These are phyloP conservation scores for Desoria tigrina DNA, from an alignment of 2,888 invertebrate genomes.

Conservation along the genomic window DNA sequence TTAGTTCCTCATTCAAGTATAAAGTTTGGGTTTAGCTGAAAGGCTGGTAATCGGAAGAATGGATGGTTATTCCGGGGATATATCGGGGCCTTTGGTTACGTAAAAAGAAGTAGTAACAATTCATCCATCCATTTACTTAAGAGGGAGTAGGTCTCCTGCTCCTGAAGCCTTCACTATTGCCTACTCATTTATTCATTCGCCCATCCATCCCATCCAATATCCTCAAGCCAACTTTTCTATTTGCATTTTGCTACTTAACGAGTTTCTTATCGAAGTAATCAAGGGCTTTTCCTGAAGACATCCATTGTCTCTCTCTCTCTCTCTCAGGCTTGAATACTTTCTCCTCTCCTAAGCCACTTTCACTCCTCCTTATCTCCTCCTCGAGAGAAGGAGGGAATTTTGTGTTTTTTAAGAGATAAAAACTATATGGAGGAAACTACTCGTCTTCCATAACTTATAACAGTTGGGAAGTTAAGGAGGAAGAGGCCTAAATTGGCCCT, in stretches of 20 bases:
- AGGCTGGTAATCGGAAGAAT: no score
- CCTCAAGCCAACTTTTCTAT: conserved; percentile 31
- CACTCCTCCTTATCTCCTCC: conserved; percentile 1
- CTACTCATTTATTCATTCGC: conserved; percentile 20
- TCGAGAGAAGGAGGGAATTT: background rate
- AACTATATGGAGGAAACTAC: background rate
- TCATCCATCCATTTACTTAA: background rate
- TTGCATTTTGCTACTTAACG: conserved; percentile 37
- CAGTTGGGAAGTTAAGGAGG: no score
- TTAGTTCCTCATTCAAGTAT: no score
- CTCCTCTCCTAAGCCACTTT: conserved; percentile 6
- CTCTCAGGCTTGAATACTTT: background rate
- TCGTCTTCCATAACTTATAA: background rate
- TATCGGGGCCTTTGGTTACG: no score
- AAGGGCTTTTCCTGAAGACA: conserved; percentile 18
- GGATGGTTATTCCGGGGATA: no score
- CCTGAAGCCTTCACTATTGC: background rate
- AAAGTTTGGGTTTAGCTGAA: no score
- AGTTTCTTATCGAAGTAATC: conserved; percentile 44
- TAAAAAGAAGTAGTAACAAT: conserved; percentile 3
- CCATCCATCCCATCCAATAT: conserved; percentile 22
- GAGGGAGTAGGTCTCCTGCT: background rate
- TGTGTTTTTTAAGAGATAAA: conserved; percentile 1
- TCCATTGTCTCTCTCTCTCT: conserved; percentile 14
- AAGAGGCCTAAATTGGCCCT: no score